A percentile compares a stretch with the other conserved stretches of the same genome.
phyloP scores from a whole-genome alignment of 2,888 invertebrate species.

The Meteorus colon region DNA sequence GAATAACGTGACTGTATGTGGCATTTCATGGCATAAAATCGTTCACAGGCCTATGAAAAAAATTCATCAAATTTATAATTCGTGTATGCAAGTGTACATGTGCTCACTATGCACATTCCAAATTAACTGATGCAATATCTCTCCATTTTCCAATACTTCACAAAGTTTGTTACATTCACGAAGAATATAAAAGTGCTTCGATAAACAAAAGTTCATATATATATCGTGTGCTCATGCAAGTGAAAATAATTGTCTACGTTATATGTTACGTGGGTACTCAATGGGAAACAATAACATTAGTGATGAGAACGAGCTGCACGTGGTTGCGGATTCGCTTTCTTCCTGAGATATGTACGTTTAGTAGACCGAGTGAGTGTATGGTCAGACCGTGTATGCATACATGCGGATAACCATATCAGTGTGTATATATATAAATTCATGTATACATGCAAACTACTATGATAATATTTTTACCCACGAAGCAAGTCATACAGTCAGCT shows the following conservation, averaged over 20 bases:
- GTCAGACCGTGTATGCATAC: not conserved
- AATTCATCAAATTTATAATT: too few species aligned
- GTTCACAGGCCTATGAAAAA: too few species aligned
- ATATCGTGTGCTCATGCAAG: not conserved
- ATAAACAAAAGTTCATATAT: not conserved
- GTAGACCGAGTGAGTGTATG: too few species aligned
- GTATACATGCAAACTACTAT: not conserved
- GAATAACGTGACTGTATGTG: too few species aligned
- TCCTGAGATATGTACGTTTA: not conserved
- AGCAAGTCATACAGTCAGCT: conserved; percentile 12
- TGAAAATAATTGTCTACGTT: not conserved
- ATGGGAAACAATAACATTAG: conserved; percentile 3
- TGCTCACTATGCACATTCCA: too few species aligned
- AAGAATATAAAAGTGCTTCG: not conserved
- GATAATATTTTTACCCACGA: not conserved
- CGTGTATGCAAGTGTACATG: too few species aligned
- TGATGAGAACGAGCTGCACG: not conserved
- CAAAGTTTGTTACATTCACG: not conserved
- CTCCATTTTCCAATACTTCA: too few species aligned
- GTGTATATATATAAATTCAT: not conserved
- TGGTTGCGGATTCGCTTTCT: not conserved
- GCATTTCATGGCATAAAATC: too few species aligned
- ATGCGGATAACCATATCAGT: not conserved
- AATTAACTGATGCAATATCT: too few species aligned
- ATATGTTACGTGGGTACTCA: not conserved